phyloP scores from a whole-genome alignment of 2,113 vertebrate species.

The Microtus richardsoni region DNA sequence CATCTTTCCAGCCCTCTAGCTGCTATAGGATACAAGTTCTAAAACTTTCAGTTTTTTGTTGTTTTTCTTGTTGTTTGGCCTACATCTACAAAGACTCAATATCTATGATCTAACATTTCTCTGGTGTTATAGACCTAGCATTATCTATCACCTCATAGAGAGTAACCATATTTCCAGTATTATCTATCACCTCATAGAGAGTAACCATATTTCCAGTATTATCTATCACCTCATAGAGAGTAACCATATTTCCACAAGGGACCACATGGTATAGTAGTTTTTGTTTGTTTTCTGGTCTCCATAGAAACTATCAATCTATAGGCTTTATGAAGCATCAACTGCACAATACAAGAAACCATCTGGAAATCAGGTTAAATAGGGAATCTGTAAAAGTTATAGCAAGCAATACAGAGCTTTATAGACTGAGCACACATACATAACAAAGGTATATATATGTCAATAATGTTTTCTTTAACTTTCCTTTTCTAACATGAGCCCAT shows the following conservation, averaged over 20 bases:
- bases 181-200: no score
- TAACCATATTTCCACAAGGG: no score
- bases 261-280: neutral
- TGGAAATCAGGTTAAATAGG: neutral
- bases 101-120: neutral
- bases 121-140: neutral
- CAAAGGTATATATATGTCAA: neutral
- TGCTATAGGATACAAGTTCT: neutral
- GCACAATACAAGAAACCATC: neutral
- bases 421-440: neutral
- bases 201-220: no score
- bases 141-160: neutral
- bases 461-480: neutral
- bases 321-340: neutral
- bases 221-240: no score
- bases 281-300: neutral
- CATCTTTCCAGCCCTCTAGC: no score
- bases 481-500: neutral
- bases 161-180: neutral
- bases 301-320: constrained; percentile 43
- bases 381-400: neutral
- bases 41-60: neutral
- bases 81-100: neutral
- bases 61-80: neutral
- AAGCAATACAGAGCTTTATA: neutral